These are phyloP conservation scores for Amphilophus citrinellus DNA, from an alignment of 2,113 vertebrate species.

Conservation along the genomic window DNA sequence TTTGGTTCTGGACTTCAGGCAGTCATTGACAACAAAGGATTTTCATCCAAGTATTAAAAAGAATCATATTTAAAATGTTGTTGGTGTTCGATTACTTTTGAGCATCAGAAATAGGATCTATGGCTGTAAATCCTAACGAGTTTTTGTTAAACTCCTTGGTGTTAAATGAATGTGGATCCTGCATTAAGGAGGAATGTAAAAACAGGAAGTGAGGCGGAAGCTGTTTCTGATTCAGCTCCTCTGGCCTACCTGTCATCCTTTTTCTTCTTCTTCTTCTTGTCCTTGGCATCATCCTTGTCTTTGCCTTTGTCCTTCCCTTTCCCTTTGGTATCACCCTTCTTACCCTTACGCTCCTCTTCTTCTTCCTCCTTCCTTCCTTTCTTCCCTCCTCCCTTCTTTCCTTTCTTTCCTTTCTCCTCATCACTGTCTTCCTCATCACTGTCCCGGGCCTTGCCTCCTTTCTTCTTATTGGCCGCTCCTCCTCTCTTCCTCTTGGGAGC, in stretches of 20 bases:
- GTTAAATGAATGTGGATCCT: no score
- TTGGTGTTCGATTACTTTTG: no score
- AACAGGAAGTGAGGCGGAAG: no score
- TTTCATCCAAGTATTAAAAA: no score
- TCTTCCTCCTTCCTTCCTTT: constrained; percentile 74
- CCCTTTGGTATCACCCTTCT: constrained; percentile 65
- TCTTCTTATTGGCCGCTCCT: constrained; percentile 65
- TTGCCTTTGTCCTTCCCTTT: constrained; percentile 73
- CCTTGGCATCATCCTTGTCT: constrained; percentile 72
- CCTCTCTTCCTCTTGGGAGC: constrained; percentile 57
- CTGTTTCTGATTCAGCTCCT: not conserved
- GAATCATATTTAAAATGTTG: no score
- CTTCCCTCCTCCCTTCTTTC: constrained; percentile 68
- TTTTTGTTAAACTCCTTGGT: no score
- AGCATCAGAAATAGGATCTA: no score
- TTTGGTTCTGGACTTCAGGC: no score
- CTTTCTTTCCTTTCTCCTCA: constrained; percentile 59
- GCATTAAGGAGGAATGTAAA: no score
- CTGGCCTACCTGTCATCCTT: constrained; percentile 76
- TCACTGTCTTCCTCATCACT: constrained; percentile 72
- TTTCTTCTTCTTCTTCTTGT: constrained; percentile 81
- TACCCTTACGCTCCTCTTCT: constrained; percentile 69
- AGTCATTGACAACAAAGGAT: no score
- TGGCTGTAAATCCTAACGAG: no score
- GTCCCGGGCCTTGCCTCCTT: constrained; percentile 65